Evolutionary conservation across 2,113 vertebrate species (phyloP).

Genomic region (Morone chrysops): DNA sequence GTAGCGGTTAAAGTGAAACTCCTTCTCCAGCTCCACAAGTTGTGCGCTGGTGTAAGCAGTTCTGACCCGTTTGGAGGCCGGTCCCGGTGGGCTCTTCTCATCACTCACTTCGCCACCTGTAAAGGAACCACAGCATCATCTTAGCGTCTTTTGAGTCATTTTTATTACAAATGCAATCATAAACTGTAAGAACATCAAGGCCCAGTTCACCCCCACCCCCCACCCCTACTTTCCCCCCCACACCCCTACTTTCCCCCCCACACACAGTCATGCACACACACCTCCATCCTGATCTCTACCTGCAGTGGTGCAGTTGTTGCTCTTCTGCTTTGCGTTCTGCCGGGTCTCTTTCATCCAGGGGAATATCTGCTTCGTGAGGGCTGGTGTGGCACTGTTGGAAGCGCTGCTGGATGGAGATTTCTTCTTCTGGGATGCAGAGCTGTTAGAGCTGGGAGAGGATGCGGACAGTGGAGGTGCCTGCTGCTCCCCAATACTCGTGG

Average conservation of each 20-base stretch:
- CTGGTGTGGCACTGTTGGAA: conserved; percentile 85
- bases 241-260: conserved; percentile 14
- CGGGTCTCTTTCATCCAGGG: conserved; percentile 99
- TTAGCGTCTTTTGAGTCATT: conserved; percentile 17
- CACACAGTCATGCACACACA: background rate
- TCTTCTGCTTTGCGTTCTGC: conserved; percentile 96
- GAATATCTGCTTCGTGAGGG: conserved; percentile 97
- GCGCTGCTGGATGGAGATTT: conserved; percentile 89
- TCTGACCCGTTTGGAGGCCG: conserved; percentile 96
- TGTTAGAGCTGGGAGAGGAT: conserved; percentile 90
- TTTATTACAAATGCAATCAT: background rate
- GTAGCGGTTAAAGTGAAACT: conserved; percentile 99
- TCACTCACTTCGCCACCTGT: conserved; percentile 96
- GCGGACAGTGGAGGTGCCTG: conserved; percentile 90
- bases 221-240: background rate
- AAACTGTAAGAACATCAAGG: conserved; percentile 22
- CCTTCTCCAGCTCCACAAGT: conserved; percentile 98
- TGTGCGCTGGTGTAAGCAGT: conserved; percentile 98
- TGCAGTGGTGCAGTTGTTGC: conserved; percentile 90
- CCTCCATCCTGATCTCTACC: conserved; percentile 83
- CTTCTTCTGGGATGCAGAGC: conserved; percentile 92
- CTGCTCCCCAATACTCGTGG: conserved; percentile 88
- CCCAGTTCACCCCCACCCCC: background rate
- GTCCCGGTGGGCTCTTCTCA: conserved; percentile 97
- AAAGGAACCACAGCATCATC: conserved; percentile 45